Conservation (phyloP, 2,888 invertebrate genomes). For the Neoscelio sp. region DNA sequence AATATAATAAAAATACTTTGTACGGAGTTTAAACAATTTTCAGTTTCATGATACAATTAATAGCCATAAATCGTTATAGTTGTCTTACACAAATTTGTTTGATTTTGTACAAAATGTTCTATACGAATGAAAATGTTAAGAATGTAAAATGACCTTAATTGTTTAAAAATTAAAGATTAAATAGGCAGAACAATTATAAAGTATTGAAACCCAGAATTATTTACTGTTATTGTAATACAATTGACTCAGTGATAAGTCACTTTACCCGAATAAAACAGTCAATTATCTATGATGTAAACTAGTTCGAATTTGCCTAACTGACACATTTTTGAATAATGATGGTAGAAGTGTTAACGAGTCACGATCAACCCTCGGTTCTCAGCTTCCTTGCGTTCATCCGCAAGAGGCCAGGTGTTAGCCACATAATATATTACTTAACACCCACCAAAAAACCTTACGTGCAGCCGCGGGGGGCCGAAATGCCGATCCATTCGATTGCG, state of each 20-base stretch:
- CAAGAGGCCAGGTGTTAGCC: slow-evolving; percentile 77
- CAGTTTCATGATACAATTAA: too few species aligned
- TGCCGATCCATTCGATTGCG: slow-evolving; percentile 57
- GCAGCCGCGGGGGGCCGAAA: slow-evolving; percentile 63
- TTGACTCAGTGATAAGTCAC: slow-evolving; percentile 2
- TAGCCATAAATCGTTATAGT: too few species aligned
- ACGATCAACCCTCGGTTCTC: slow-evolving; percentile 66
- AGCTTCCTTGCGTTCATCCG: slow-evolving; percentile 71
- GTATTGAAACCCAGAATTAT: not conserved
- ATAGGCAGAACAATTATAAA: too few species aligned
- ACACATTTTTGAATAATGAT: slow-evolving; percentile 54
- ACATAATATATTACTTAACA: slow-evolving; percentile 81
- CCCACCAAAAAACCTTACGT: slow-evolving; percentile 71
- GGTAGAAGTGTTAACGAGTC: slow-evolving; percentile 70
- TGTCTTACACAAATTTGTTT: too few species aligned
- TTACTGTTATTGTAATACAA: not conserved
- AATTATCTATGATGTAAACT: slow-evolving; percentile 31
- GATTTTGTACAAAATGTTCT: too few species aligned
- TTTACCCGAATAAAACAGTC: slow-evolving; percentile 10
- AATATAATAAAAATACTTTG: too few species aligned
- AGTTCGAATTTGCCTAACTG: slow-evolving; percentile 22
- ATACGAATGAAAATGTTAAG: too few species aligned
- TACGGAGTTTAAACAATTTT: too few species aligned
- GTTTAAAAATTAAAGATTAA: too few species aligned
- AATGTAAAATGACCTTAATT: too few species aligned